Conservation (phyloP, 2,797 vertebrate genomes). For the Echeneis naucrates region DNA sequence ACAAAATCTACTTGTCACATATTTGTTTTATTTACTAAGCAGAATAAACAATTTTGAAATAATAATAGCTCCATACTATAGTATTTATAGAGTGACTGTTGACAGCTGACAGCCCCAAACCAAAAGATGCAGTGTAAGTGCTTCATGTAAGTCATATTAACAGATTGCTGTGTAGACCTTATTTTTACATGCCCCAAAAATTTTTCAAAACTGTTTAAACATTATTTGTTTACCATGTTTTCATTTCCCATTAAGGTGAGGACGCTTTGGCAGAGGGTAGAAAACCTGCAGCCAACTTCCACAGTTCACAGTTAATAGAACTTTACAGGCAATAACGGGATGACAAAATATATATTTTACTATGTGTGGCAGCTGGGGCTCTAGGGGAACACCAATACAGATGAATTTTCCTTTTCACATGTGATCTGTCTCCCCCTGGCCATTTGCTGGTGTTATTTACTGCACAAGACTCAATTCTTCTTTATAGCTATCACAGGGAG, state of each 20-base stretch:
- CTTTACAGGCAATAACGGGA: constrained; percentile 62
- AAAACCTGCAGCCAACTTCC: constrained; percentile 47
- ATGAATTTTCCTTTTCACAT: constrained; percentile 53
- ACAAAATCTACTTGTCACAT: too few relatives aligned
- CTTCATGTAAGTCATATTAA: constrained; percentile 6
- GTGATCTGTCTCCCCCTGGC: constrained; percentile 25
- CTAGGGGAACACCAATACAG: constrained; percentile 43
- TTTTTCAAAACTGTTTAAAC: constrained; percentile 15
- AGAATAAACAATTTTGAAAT: too few relatives aligned
- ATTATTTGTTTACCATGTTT: constrained; percentile 23
- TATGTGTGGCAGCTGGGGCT: constrained; percentile 41
- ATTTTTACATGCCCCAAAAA: constrained; percentile 4
- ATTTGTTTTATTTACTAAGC: not conserved
- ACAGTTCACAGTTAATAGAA: constrained; percentile 64
- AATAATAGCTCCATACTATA: too few relatives aligned
- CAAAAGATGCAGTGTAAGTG: constrained; percentile 3
- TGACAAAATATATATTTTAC: constrained; percentile 65
- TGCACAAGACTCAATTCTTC: constrained; percentile 27
- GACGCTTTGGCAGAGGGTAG: constrained; percentile 12
- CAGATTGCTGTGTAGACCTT: not conserved
- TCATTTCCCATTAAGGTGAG: constrained; percentile 38
- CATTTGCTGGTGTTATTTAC: constrained; percentile 57
- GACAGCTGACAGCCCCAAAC: not conserved
- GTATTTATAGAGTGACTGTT: too few relatives aligned
- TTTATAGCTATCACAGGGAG: constrained; percentile 40